These are phyloP conservation scores for Lissocephala sabroskyi DNA, from an alignment of 2,888 invertebrate species.

Conservation along the genomic window DNA sequence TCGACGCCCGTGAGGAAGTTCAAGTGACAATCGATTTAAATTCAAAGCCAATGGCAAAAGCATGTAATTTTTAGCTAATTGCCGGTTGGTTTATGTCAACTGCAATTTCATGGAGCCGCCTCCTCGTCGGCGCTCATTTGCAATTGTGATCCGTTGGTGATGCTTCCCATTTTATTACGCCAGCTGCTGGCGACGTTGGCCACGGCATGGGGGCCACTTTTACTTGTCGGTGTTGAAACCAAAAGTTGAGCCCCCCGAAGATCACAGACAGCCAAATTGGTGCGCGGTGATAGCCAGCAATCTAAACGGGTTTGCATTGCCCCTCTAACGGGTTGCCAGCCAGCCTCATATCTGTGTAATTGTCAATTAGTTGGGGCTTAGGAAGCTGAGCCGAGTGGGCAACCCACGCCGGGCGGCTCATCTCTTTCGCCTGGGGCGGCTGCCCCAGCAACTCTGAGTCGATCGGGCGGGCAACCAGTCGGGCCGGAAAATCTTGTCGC, in stretches of 20 bases:
- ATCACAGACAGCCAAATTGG: constrained; percentile 29
- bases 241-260: constrained; percentile 34
- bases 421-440: constrained; percentile 7
- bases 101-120: constrained; percentile 15
- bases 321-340: not conserved
- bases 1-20: too few relatives aligned
- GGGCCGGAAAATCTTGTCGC: constrained; percentile 58
- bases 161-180: constrained; percentile 54
- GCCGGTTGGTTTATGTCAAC: constrained; percentile 43
- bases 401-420: constrained; percentile 4
- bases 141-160: too few relatives aligned
- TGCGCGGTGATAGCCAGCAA: constrained; percentile 17
- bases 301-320: constrained; percentile 36
- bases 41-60: not conserved
- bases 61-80: constrained; percentile 20
- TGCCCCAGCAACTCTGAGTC: constrained; percentile 19
- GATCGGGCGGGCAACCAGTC: constrained; percentile 37
- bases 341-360: constrained; percentile 40
- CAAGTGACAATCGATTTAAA: not conserved
- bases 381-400: constrained; percentile 34
- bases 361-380: constrained; percentile 52
- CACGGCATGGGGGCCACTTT: constrained; percentile 32
- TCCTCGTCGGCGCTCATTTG: not conserved
- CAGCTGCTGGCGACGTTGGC: constrained; percentile 36
- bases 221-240: constrained; percentile 50